Evolutionary conservation across 2,113 vertebrate species (phyloP).

Genomic region (Paedocypris sp.): DNA sequence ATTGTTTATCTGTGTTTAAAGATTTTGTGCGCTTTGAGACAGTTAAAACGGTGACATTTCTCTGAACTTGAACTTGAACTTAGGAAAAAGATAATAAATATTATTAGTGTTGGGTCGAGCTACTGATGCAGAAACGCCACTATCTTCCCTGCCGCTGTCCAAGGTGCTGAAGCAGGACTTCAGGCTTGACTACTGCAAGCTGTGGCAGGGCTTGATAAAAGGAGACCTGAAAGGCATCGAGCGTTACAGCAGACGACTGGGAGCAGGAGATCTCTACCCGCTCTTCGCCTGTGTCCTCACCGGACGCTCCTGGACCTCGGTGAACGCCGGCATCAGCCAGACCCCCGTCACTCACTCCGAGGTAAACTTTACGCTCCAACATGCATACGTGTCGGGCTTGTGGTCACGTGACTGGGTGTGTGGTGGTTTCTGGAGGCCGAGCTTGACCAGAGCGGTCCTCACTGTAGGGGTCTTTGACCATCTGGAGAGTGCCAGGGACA

Average conservation of each 20-base stretch:
- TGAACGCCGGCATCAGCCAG: conserved; percentile 76
- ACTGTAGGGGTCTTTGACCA: conserved; percentile 35
- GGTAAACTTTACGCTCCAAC: too few relatives aligned
- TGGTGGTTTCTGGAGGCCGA: conserved; percentile 14
- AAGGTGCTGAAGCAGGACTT: conserved; percentile 79
- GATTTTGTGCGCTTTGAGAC: too few relatives aligned
- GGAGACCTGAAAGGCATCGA: conserved; percentile 73
- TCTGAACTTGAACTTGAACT: too few relatives aligned
- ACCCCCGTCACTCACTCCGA: conserved; percentile 70
- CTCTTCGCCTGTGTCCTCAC: conserved; percentile 91
- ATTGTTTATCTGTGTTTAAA: too few relatives aligned
- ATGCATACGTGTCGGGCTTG: too few relatives aligned
- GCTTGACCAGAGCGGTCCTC: conserved; percentile 26
- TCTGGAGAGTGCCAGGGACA: conserved; percentile 39
- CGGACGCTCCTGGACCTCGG: conserved; percentile 79
- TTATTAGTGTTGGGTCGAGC: too few relatives aligned
- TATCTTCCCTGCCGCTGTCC: background rate
- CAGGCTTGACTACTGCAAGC: conserved; percentile 79
- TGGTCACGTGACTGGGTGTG: background rate
- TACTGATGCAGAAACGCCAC: background rate
- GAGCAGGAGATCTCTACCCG: conserved; percentile 81
- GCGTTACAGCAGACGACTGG: conserved; percentile 74
- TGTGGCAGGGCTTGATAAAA: conserved; percentile 89
- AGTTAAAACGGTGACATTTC: too few relatives aligned
- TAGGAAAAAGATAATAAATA: too few relatives aligned